Percentiles rank a stretch among this genome's conserved stretches.
Evolutionary conservation across 92 coral and sea anemone species (phyloP).

Genomic region (Bergia puertoricense): DNA sequence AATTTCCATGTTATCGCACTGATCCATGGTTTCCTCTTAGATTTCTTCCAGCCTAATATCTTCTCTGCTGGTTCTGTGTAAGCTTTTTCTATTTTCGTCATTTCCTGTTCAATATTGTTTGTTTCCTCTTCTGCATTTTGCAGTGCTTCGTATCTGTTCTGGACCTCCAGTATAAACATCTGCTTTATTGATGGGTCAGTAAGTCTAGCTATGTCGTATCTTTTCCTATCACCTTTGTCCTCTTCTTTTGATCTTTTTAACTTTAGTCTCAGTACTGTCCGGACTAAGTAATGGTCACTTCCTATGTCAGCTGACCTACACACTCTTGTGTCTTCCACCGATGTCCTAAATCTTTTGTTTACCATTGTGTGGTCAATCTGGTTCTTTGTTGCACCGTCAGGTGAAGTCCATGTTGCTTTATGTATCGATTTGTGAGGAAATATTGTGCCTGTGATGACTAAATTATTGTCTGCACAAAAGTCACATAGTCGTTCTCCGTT

Average conservation of each 20-base stretch:
- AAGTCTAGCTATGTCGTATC: slow-evolving; percentile 19
- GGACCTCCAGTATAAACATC: slow-evolving; percentile 20
- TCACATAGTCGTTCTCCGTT: slow-evolving; percentile 22
- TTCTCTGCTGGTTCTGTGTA: slow-evolving; percentile 12
- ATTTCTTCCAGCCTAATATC: neutral
- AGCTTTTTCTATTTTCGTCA: slow-evolving; percentile 20
- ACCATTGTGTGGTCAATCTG: slow-evolving; percentile 30
- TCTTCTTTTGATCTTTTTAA: neutral
- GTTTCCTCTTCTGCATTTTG: slow-evolving; percentile 20
- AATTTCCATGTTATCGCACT: neutral
- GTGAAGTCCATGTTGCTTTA: slow-evolving; percentile 35
- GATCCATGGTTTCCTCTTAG: slow-evolving; percentile 11
- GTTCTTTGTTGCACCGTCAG: slow-evolving; percentile 3
- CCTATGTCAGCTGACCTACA: slow-evolving; percentile 28
- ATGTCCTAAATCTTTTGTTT: slow-evolving; percentile 14
- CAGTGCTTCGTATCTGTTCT: slow-evolving; percentile 25
- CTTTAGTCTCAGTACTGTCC: slow-evolving; percentile 1
- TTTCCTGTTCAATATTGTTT: slow-evolving; percentile 14
- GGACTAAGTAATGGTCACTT: slow-evolving; percentile 14
- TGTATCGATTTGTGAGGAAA: slow-evolving; percentile 29
- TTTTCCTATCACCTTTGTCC: slow-evolving; percentile 29
- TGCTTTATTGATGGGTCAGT: slow-evolving; percentile 15
- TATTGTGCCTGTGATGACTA: slow-evolving; percentile 23
- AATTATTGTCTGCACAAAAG: slow-evolving; percentile 1
- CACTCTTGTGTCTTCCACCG: slow-evolving; percentile 8